Evolutionary conservation across 1,140 invertebrate genomes (phyloP).

Genomic region (Pararge aegeria): DNA sequence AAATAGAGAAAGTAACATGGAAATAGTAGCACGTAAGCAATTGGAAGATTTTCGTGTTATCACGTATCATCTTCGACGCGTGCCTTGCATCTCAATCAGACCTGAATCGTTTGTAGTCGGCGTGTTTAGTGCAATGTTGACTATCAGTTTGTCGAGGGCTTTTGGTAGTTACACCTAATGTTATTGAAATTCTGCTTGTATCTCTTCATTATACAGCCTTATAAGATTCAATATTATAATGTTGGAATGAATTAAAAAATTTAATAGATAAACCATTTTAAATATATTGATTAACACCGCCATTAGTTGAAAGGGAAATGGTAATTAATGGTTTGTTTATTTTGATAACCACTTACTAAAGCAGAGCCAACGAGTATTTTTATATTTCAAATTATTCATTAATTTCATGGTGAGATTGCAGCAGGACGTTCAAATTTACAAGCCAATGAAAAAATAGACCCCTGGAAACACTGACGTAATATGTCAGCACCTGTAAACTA

Average conservation of each 20-base stretch:
- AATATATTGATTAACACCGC: no score
- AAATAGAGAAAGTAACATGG: not conserved
- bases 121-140: conserved; percentile 50
- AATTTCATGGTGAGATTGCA: no score
- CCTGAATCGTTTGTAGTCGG: conserved; percentile 37
- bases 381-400: no score
- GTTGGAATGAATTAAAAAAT: not conserved
- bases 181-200: conserved; percentile 3
- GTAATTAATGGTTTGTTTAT: no score
- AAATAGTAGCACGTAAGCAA: conserved; percentile 66
- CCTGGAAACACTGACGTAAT: no score
- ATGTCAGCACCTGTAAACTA: no score
- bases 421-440: no score
- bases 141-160: conserved; percentile 37
- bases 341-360: no score
- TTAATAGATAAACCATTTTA: no score
- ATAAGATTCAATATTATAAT: not conserved
- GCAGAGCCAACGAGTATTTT: no score
- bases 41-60: conserved; percentile 76
- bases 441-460: no score
- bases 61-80: conserved; percentile 75
- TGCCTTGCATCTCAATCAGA: conserved; percentile 47
- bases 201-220: not conserved
- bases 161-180: conserved; percentile 15
- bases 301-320: no score